Conservation (phyloP, 2,113 vertebrate species). For the Phaethon lepturus region DNA sequence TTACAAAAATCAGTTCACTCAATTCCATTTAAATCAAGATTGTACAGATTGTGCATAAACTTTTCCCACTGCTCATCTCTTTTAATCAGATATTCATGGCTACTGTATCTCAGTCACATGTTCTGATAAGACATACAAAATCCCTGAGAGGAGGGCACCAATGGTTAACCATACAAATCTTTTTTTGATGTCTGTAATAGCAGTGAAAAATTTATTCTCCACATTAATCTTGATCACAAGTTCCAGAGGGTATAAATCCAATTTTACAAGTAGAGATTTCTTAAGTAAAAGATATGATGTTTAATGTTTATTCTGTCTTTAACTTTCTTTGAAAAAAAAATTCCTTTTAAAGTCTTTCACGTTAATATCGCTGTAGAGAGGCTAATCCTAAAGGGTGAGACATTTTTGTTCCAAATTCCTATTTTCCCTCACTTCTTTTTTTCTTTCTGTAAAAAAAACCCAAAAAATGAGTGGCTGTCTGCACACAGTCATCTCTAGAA, state of each 20-base stretch:
- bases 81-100: background rate
- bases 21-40: background rate
- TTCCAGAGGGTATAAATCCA: background rate
- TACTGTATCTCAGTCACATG: background rate
- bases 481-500: background rate
- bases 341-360: background rate
- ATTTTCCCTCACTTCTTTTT: background rate
- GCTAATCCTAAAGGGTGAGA: background rate
- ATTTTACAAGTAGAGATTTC: background rate
- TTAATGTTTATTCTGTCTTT: background rate
- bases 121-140: background rate
- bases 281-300: background rate
- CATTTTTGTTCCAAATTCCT: background rate
- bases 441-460: background rate
- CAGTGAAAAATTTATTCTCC: background rate
- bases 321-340: background rate
- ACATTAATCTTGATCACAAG: background rate
- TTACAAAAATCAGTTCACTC: background rate
- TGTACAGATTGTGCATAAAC: background rate
- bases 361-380: background rate
- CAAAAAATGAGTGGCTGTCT: background rate
- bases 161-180: background rate
- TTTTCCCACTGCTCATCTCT: background rate
- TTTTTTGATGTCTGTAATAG: background rate
- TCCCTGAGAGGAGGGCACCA: background rate